Evolutionary conservation across 2,888 invertebrate species (phyloP), one percentile per base, ranked within the genome.

Genomic region (Lasioglossum leucozonium): DNA sequence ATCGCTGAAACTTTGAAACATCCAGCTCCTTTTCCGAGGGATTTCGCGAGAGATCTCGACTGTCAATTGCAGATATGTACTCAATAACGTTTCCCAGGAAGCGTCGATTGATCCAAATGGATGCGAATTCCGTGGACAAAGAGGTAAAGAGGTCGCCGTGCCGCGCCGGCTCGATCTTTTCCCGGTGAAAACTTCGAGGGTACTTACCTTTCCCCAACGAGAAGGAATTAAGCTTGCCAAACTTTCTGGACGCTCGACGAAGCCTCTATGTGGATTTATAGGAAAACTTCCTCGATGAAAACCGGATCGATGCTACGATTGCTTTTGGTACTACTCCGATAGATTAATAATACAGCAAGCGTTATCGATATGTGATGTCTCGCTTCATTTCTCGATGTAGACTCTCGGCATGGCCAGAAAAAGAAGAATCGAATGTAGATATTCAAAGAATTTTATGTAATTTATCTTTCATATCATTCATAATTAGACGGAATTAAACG

Each of bases 181-280:
- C n/a, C 4, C 65, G 65, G 8, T 11, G 55, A 55, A 55, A 69
- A 55, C 37, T 82, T 73, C 34, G n/a, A 44, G 47, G 18, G 65
- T 44, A 44, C 72, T 73, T 73, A 69, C 34, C 8, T 73, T 73
- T 73, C 34, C 8, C 65, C 13, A 73, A 47, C 42, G 51, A 30
- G 74, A 11, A 51, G 30, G 65, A 67, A 69, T 67, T 72, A 79
- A 34, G 51, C 67, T 73, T 34, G 16, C 51, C 34, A 44, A 79
- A 51, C 62, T 78, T 44, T 10, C 44, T 4, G 11, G 18, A 72
- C 4, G 34, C n/a, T 42, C 40, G 42, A 10, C 13, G 67, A 40
- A 26, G 26, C 34, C 26, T 79, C n/a, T 30, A n/a, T 1, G 72
- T 58, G 51, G 34, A 79, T 73, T 79, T 69, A 58, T 44, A 22